Base-by-base conservation (phyloP, 2,797 vertebrate species). In the Cyclopterus lumpus region DNA sequence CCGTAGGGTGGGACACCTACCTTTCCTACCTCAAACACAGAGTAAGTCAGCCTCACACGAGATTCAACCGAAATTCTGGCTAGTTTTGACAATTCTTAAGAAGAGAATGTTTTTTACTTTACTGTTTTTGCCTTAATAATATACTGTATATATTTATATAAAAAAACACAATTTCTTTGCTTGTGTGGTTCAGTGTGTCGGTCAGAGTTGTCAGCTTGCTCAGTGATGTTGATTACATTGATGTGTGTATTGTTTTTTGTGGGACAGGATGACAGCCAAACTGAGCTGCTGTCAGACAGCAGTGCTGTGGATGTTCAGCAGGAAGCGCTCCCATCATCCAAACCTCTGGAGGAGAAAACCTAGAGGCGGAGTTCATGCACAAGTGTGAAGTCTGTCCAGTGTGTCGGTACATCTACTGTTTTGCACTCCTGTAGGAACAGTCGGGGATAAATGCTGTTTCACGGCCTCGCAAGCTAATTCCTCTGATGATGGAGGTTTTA, bases 11-110 rank as follows among this genome's bases (percentile, higher is more conserved):
- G 97, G 97, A 99, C 90, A 95, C 95, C 0, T 99, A 98, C 89
- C 95, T 99, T 24, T 98, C 97, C 65, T 98, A 99, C 89, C 95
- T 99, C 63, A 99, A 98, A 84, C 95, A 98, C 92, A 93, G 95
- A 88, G 97, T 98, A 82, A 95, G 96, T 90, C 26, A 36, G n/a
- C n/a, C 26, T 28, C 26, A 28, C 26, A 28, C 26, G 26, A 28
- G 26, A 28, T 28, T 4, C n/a, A 28, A 28, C 26, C 28, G 26
- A 2, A 26, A 28, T 28, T 28, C 26, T 28, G 26, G 5, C 6
- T n/a, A n/a, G n/a, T n/a, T n/a, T n/a, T n/a, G n/a, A n/a, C n/a
- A n/a, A n/a, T n/a, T n/a, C n/a, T n/a, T n/a, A n/a, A 28, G 26
- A 24, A 61, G 42, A n/a, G 3, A 46, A 26, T 42, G 38, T 28